Base-by-base conservation (phyloP, 2,113 vertebrate genomes). In the Mormyrus iriodes region DNA sequence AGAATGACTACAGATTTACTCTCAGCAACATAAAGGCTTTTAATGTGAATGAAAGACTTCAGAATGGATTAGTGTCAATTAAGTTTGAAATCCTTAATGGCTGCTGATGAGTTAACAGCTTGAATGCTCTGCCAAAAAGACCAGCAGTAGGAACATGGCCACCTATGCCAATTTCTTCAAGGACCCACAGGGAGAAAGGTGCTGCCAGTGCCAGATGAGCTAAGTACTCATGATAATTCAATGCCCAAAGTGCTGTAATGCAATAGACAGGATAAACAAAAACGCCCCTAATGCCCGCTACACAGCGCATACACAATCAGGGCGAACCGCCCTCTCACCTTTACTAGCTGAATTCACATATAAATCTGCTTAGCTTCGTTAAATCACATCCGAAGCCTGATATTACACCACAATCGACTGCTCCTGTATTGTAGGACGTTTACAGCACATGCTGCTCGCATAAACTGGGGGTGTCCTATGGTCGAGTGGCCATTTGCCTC, bases 41-140 rank as follows among this genome's bases (percentile, higher is more conserved):
- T 51, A 88, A 88, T 39, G 69, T 39, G 48, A 52, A 21, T 79
- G 49, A 82, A 35, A 79, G 49, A 31, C 27, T 35, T 86, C 85
- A 39, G 51, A 58, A 58, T 39, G 51, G 85, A 86, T 53, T 55
- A n/a, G 49, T 35, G 27, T 52, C 46, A 79, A 79, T 76, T 69
- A 51, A 42, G 69, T 44, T 51, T 35, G n/a, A n/a, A 85, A 89
- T 52, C 5, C 3, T 89, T 82, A 83, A 89, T 55, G 17, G 88
- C 49, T 53, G 49, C 27, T 15, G 51, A 89, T 76, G 9, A 83
- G 73, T 51, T 52, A 19, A 21, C 52, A n/a, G 31, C 39, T 83
- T 42, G 31, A 21, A 17, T 44, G 21, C 8, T 12, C 49, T 86
- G 49, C 88, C 69, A 42, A 10, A 31, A 24, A 51, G 49, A 65